A percentile compares a stretch with the other conserved stretches of the same genome.
Evolutionary conservation across 1,140 invertebrate species (phyloP).

Genomic region (Drosophila kurseongensis): DNA sequence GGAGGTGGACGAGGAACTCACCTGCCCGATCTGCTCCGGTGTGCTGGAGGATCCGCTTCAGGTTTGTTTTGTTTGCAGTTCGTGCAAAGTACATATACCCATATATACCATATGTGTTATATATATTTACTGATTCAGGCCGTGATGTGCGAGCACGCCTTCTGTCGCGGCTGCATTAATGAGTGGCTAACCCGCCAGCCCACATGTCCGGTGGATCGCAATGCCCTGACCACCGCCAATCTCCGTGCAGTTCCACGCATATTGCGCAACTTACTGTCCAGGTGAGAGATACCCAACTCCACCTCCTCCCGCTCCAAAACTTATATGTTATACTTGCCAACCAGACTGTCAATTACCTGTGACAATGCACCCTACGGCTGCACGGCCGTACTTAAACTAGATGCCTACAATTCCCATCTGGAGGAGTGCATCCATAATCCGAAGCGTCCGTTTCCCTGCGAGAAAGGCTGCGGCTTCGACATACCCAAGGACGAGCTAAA

Average conservation of each 20-base stretch:
- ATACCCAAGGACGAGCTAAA: conserved; percentile 98
- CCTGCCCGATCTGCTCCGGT: conserved; percentile 93
- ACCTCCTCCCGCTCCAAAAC: not conserved
- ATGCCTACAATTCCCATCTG: conserved; percentile 92
- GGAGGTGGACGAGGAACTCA: conserved; percentile 92
- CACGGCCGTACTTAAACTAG: conserved; percentile 93
- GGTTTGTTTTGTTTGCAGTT: conserved; percentile 85
- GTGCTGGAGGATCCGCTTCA: conserved; percentile 92
- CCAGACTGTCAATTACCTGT: conserved; percentile 93
- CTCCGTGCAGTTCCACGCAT: conserved; percentile 96
- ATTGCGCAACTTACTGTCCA: conserved; percentile 94
- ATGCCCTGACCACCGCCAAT: conserved; percentile 93
- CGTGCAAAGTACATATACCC: conserved; percentile 14
- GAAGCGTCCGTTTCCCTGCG: conserved; percentile 95
- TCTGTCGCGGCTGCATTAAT: conserved; percentile 96
- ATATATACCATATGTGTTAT: not conserved
- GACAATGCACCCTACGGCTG: conserved; percentile 96
- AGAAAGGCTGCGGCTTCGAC: conserved; percentile 95
- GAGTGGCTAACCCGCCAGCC: conserved; percentile 97
- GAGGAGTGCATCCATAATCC: conserved; percentile 97
- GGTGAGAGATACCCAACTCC: conserved; percentile 85
- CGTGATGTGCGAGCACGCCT: conserved; percentile 97
- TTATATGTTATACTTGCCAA: not conserved
- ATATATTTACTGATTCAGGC: conserved; percentile 87
- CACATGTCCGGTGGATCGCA: conserved; percentile 96